A percentile compares a stretch with the other conserved stretches of the same genome.
These are phyloP conservation scores for Lasioglossum leucozonium DNA, from an alignment of 2,888 invertebrate genomes.

Conservation along the genomic window DNA sequence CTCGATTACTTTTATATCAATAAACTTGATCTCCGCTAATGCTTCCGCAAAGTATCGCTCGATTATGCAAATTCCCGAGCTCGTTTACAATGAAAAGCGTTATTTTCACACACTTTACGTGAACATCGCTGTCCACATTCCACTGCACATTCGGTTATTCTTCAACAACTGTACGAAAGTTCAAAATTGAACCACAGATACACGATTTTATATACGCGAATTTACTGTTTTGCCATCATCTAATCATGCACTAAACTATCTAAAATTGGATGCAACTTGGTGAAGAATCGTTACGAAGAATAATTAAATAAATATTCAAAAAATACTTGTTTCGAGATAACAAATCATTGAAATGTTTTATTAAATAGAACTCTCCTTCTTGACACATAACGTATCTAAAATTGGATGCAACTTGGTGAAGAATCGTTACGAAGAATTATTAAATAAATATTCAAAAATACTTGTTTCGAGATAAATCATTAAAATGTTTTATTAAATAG, in stretches of 20 bases:
- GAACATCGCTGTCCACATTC: neutral
- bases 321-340: neutral
- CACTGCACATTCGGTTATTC: neutral
- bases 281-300: neutral
- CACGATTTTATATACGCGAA: neutral
- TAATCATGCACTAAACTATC: neutral
- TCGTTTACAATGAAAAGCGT: neutral
- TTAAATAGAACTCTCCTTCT: too few species aligned
- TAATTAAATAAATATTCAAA: neutral
- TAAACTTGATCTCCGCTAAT: conserved; percentile 12
- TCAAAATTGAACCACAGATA: neutral
- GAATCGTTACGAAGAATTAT: neutral
- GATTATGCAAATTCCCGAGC: neutral
- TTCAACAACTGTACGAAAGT: neutral
- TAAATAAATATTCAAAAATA: neutral
- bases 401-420: neutral
- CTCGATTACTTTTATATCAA: conserved; percentile 8
- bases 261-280: neutral
- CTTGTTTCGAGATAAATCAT: too few species aligned
- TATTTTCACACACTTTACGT: too few species aligned
- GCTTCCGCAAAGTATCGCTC: neutral
- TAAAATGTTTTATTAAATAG: too few species aligned
- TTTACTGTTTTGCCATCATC: too few species aligned
- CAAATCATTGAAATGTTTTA: too few species aligned
- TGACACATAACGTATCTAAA: neutral